Percentiles rank a stretch among this genome's conserved stretches.
These are phyloP conservation scores for Diachasmimorpha longicaudata DNA, from an alignment of 1,140 invertebrate species.

Conservation along the genomic window DNA sequence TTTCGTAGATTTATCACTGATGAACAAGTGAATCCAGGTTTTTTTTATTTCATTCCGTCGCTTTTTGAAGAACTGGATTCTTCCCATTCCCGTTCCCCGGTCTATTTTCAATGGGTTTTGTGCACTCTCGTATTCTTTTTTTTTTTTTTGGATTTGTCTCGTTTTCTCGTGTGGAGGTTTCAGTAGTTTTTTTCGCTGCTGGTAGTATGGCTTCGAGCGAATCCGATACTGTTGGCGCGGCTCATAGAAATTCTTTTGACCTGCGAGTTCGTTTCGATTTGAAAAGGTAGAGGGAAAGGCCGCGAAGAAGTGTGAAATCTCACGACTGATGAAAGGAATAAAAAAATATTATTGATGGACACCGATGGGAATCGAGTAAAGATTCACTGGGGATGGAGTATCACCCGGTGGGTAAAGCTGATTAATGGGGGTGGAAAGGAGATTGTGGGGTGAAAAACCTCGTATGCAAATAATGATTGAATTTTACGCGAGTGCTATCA, in stretches of 20 bases:
- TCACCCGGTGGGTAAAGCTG: no score
- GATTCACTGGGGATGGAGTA: background rate
- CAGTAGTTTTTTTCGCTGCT: no score
- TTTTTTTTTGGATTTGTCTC: no score
- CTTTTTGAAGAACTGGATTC: background rate
- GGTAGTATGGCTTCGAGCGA: background rate
- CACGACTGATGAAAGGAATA: background rate
- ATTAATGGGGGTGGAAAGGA: no score
- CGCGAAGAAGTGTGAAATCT: background rate
- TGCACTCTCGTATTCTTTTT: no score
- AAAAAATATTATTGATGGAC: background rate
- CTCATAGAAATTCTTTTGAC: conserved; percentile 30
- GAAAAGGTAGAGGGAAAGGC: background rate
- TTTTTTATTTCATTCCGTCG: no score
- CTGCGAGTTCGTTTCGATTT: background rate
- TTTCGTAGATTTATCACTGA: background rate
- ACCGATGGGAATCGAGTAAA: background rate
- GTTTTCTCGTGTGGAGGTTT: no score
- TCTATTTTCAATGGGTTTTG: no score
- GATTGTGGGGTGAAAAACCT: no score
- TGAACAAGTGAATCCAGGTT: background rate
- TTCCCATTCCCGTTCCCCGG: no score
- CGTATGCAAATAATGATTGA: no score
- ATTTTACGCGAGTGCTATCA: no score
- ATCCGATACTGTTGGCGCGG: conserved; percentile 22